Base-by-base conservation (phyloP, 2,797 vertebrate genomes). In the Telmatherina bonti region DNA sequence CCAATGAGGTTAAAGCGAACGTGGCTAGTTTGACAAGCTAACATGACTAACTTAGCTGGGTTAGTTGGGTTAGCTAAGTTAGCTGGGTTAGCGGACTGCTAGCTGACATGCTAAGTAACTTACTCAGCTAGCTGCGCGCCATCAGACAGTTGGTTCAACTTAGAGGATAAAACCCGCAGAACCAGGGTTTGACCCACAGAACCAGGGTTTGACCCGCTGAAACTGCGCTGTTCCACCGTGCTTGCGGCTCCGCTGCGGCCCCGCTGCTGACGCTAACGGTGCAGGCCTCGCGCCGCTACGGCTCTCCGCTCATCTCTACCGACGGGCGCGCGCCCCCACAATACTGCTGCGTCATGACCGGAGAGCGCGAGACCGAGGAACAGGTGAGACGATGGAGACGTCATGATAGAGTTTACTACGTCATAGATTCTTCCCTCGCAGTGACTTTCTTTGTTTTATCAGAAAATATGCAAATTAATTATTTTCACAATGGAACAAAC, bases 251-350 rank as follows among this genome's bases (percentile, higher is more conserved):
- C 60, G 45, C 79, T 78, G 62, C 53, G 22, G 16, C 45, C 33
- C 75, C 29, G 53, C 38, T 63, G 84, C 77, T 74, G 75, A 77
- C 74, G 62, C 83, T 68, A 24, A 62, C 82, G 79, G 74, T 38
- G n/a, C 67, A 90, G 89, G 88, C 85, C 88, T 64, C 73, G 2
- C 60, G 63, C 75, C 86, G 79, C 85, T 87, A 86, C 78, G 78
- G 83, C 15, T 72, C 70, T 80, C 57, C 81, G 35, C 79, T 88
- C 89, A 92, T 91, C 84, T 82, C 88, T 78, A 74, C 47, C 59
- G 76, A 78, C 88, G 82, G 63, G 63, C 78, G 86, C 78, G 85
- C 88, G 85, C 87, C 88, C 78, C 85, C 85, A 79, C 76, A 90
- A 88, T 81, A 79, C 29, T 82, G 84, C 84, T 84, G 86, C 83